These are phyloP conservation scores for Hoplostethus atlanticus DNA, from an alignment of 2,797 vertebrate species.

Conservation along the genomic window DNA sequence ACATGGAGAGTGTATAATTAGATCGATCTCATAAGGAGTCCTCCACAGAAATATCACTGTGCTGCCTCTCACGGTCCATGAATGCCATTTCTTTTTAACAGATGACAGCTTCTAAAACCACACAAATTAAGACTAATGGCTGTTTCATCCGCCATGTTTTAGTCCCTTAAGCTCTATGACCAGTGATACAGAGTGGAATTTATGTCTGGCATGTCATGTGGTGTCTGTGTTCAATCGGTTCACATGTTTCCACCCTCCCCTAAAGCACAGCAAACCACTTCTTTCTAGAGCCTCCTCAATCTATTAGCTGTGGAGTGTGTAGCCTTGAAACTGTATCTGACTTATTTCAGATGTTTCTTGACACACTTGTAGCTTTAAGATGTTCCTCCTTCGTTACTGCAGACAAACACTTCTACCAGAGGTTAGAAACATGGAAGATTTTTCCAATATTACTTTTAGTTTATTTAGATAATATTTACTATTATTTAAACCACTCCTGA, in stretches of 20 bases:
- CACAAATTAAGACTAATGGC: not conserved
- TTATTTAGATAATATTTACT: too few relatives aligned
- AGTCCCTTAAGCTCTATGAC: not conserved
- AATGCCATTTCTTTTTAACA: not conserved
- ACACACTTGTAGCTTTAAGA: too few relatives aligned
- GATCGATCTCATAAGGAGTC: not conserved
- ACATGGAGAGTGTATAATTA: constrained; percentile 24
- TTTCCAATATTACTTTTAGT: too few relatives aligned
- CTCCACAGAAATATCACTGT: not conserved
- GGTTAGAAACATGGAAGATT: too few relatives aligned
- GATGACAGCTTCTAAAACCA: not conserved
- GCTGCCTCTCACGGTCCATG: not conserved
- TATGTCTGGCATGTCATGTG: constrained; percentile 1
- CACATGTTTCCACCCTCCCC: not conserved
- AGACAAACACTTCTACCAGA: too few relatives aligned
- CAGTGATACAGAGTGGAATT: not conserved
- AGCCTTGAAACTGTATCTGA: too few relatives aligned
- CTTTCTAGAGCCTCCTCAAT: constrained; percentile 3
- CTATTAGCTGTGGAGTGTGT: too few relatives aligned
- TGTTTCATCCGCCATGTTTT: not conserved
- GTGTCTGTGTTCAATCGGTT: constrained; percentile 1
- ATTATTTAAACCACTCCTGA: too few relatives aligned
- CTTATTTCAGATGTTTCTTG: too few relatives aligned
- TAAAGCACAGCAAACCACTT: not conserved
- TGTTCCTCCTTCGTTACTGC: too few relatives aligned